Evolutionary conservation across 2,113 vertebrate species (phyloP), one percentile per base, ranked within the genome.

Genomic region (Cyprinus carpio): DNA sequence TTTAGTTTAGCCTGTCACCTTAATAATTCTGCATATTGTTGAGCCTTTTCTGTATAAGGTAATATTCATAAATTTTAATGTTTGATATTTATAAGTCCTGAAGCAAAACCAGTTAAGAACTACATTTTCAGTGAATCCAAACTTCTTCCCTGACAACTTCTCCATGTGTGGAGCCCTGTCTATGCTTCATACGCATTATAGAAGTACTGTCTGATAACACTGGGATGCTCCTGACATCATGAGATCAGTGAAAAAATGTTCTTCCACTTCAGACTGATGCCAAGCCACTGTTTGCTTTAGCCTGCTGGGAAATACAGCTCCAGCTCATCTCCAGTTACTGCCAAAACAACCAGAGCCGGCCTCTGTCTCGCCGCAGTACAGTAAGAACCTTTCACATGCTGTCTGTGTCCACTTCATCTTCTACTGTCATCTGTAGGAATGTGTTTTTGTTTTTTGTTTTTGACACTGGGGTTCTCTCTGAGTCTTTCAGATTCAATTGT

Each of bases 321-420:
- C 60, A 76, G 54, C 58, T 56, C 74, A 37, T 34, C 60, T 67
- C 72, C 77, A 81, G 67, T 77, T 34, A 64, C 82, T 84, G 86
- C 69, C 67, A 54, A 72, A 84, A 46, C 69, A 84, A 31, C 18
- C 71, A 40, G 34, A 40, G 67, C 20, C 16, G 37, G n/a, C 6
- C 78, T 64, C 77, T 58, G 86, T 65, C 69, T 81, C 12, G 49
- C 69, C 46, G 2, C 75, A 74, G 60, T 75, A 65, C 18, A 84
- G 65, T 56, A 25, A n/a, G 25, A 64, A 16, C 54, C 23, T 75
- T 64, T 74, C 40, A 87, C 12, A 75, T 20, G 23, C 29, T 62
- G 58, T 60, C 10, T 72, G 31, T 43, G 43, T 29, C 1, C 18
- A 69, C 85, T 62, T 84, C 56, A 20, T 60, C 82, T 75, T 58